These are phyloP conservation scores for Nymphalis c-album DNA, from an alignment of 2,888 invertebrate genomes.

Conservation along the genomic window DNA sequence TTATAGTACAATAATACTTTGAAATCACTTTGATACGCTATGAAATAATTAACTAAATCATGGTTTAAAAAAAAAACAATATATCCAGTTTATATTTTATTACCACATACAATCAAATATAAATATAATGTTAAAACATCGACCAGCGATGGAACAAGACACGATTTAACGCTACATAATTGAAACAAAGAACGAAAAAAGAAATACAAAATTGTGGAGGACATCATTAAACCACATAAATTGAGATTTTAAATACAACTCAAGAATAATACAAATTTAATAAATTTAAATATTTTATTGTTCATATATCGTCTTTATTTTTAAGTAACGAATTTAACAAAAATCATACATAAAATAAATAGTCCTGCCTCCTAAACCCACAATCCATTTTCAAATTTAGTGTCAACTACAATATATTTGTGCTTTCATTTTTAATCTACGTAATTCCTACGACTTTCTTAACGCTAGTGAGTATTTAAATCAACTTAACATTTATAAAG, in stretches of 20 bases:
- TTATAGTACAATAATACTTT: no score
- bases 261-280: no score
- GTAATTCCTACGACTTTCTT: constrained; percentile 18
- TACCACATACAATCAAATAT: constrained; percentile 45
- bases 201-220: constrained; percentile 3
- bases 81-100: constrained; percentile 47
- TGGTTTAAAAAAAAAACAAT: background rate
- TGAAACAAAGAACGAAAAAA: constrained; percentile 31
- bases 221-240: background rate
- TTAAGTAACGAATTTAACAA: background rate
- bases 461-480: constrained; percentile 30
- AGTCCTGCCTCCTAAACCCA: background rate
- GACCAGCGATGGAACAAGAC: constrained; percentile 69
- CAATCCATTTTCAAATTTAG: constrained; percentile 11
- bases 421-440: constrained; percentile 24
- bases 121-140: constrained; percentile 53
- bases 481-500: constrained; percentile 30
- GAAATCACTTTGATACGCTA: no score
- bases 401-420: constrained; percentile 30
- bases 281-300: no score
- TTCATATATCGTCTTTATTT: background rate
- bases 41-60: no score
- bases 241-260: background rate
- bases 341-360: no score
- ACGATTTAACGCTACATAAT: constrained; percentile 32